Percentiles rank a stretch among this genome's conserved stretches.
Evolutionary conservation across 2,113 vertebrate species (phyloP).

Genomic region (Kobus ellipsiprymnus): DNA sequence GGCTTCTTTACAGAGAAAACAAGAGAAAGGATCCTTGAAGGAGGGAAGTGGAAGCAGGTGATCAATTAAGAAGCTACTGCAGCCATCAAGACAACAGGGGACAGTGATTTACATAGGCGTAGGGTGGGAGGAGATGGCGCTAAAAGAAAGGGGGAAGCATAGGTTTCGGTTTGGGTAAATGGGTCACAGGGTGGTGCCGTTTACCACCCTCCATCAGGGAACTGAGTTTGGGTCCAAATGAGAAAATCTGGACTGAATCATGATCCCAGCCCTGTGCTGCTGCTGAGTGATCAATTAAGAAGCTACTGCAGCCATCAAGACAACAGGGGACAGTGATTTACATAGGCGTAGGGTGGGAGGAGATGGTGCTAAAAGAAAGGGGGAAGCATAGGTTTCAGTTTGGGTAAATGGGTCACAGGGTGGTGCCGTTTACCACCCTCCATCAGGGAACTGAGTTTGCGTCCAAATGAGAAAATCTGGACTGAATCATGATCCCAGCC

Average conservation of each 20-base stretch:
- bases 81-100: neutral
- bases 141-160: neutral
- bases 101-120: neutral
- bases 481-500: neutral
- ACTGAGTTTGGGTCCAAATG: neutral
- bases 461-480: neutral
- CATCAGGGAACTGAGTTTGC: neutral
- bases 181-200: no score
- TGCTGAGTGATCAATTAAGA: neutral
- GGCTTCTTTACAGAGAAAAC: neutral
- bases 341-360: accelerated
- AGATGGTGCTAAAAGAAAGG: neutral
- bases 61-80: neutral
- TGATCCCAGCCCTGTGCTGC: neutral
- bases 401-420: neutral
- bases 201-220: neutral
- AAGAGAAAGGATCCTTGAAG: neutral
- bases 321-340: neutral
- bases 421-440: neutral
- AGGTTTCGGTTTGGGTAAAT: neutral
- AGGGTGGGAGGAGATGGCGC: neutral
- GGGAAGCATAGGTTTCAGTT: neutral
- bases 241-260: neutral
- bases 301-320: neutral
- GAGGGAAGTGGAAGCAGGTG: neutral